Conservation (phyloP, 2,888 invertebrate species). For the Drosophila mettleri region DNA sequence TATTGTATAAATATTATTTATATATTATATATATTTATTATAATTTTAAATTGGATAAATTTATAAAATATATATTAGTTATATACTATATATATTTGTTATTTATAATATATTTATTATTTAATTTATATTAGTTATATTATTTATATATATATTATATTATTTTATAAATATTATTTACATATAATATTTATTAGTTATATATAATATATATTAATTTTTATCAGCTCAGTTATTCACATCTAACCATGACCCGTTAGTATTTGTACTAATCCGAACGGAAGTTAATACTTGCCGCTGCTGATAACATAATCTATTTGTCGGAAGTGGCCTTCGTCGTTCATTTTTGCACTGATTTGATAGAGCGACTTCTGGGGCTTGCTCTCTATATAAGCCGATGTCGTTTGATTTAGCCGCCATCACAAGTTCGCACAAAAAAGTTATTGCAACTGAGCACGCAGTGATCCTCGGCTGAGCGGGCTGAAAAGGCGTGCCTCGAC, state of each 20-base stretch:
- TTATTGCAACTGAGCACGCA: conserved; percentile 61
- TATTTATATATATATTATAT: no score
- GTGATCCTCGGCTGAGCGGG: conserved; percentile 55
- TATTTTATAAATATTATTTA: no score
- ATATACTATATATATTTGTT: no score
- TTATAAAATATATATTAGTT: no score
- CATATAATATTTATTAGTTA: no score
- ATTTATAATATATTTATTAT: no score
- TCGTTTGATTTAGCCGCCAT: conserved; percentile 24
- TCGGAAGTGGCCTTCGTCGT: conserved; percentile 61
- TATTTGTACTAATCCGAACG: conserved; percentile 52
- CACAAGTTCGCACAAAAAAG: conserved; percentile 25
- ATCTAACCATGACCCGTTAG: conserved; percentile 32
- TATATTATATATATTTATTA: no score
- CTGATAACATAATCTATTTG: conserved; percentile 45
- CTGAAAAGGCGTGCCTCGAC: conserved; percentile 60
- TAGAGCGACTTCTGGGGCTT: conserved; percentile 33
- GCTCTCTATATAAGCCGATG: conserved; percentile 50
- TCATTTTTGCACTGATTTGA: conserved; percentile 33
- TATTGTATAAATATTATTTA: no score
- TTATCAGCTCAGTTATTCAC: no score
- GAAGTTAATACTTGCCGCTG: conserved; percentile 41
- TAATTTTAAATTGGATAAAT: no score
- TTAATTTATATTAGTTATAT: no score
- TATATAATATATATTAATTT: no score